Base-by-base conservation (phyloP, 2,888 invertebrate genomes). In the Synergus laeviventris region DNA sequence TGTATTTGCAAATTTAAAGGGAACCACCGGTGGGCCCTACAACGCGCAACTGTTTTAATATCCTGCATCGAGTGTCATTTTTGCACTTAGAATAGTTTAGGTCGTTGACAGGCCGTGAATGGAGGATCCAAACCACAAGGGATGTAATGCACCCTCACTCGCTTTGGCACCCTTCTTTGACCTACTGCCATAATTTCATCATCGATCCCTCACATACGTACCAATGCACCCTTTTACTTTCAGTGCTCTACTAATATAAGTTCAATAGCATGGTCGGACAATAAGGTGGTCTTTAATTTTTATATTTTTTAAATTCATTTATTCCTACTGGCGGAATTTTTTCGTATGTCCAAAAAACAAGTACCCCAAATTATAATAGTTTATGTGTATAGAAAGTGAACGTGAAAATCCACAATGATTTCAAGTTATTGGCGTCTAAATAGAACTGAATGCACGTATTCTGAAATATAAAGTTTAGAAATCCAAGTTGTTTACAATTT, bases 161-260 rank as follows among this genome's bases (percentile, higher is more conserved):
- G 79, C 81, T 81, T 77, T 78, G 78, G 77, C 79, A 80, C 79
- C 81, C 79, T 77, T 74, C 74, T 81, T 76, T 81, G 84, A 83
- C 83, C 84, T 76, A 83, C 76, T 90, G 88, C 88, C 90, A 88
- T 90, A 88, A 89, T 90, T 90, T 87, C 81, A 80, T 82, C 84
- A 90, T 89, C 89, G 88, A 90, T 89, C 87, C 75, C 61, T 75
- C 76, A 81, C 81, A 82, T 83, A 77, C 79, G 70, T 76, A 49
- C 70, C 49, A 36, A 45, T 49, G 45, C 70, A 49, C 70, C 70
- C 45, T 49, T 70, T 70, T 70, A n/a, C 49, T 70, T 24, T 49
- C 49, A 49, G n/a, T 49, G 49, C 49, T 18, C 49, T 49, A 9
- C 49, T 49, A 5, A 7, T 8, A n/a, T n/a, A 2, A 49, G 49